A percentile compares a stretch with the other conserved stretches of the same genome.
Conservation (phyloP, 2,888 invertebrate species). For the Folsomia manolachei region DNA sequence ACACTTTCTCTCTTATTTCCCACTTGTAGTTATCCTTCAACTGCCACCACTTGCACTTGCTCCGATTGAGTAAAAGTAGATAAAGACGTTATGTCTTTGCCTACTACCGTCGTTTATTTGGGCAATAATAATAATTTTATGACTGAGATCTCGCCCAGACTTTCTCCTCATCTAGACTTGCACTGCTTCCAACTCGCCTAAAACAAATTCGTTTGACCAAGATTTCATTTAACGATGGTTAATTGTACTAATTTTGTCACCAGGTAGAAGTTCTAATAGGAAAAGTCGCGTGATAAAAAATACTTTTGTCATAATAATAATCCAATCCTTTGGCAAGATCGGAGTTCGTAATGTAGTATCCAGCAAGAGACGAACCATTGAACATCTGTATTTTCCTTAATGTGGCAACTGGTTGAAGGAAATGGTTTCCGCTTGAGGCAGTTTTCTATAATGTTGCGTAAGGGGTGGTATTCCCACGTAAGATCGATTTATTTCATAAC, state of each 20-base stretch:
- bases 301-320: background rate
- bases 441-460: background rate
- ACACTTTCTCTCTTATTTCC: background rate
- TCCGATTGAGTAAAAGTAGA: background rate
- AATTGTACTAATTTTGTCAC: background rate
- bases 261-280: background rate
- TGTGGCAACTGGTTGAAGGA: too few relatives aligned
- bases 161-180: background rate
- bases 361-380: too few relatives aligned
- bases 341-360: too few relatives aligned
- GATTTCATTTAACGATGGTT: background rate
- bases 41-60: background rate
- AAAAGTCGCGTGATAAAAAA: background rate
- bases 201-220: background rate
- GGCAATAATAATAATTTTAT: background rate
- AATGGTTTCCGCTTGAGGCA: too few relatives aligned
- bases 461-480: too few relatives aligned
- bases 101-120: background rate
- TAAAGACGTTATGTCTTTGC: background rate
- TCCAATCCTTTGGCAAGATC: background rate
- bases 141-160: background rate
- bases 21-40: background rate
- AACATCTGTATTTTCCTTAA: too few relatives aligned
- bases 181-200: background rate
- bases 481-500: background rate